These are phyloP conservation scores for Echinarachnius parma DNA, from an alignment of 53 echinoderm and acorn worm species.

Conservation along the genomic window DNA sequence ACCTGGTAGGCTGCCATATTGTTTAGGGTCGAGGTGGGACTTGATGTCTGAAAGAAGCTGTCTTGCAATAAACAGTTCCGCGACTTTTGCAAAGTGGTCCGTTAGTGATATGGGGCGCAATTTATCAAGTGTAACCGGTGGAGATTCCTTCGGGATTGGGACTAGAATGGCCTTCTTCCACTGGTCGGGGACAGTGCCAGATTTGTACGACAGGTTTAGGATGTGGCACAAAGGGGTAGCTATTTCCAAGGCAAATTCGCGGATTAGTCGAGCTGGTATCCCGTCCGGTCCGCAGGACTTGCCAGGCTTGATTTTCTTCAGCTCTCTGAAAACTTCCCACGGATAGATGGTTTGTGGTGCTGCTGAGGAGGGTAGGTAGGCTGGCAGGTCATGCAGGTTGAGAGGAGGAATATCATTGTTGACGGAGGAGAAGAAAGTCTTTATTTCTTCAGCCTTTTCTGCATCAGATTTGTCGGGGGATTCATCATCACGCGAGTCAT, in stretches of 20 bases:
- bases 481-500: neutral
- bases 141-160: constrained; percentile 29
- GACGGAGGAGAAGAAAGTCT: neutral
- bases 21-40: neutral
- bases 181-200: constrained; percentile 5
- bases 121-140: constrained; percentile 18
- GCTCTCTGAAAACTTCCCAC: constrained; percentile 2
- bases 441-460: constrained; percentile 1
- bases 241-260: constrained; percentile 19
- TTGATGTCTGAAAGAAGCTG: neutral
- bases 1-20: constrained; percentile 12
- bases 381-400: neutral
- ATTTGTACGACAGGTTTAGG: constrained; percentile 8
- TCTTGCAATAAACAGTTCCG: constrained; percentile 13
- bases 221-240: constrained; percentile 28
- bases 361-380: neutral
- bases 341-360: neutral
- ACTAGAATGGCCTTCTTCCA: constrained; percentile 37
- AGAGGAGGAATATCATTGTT: neutral
- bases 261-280: constrained; percentile 1
- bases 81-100: constrained; percentile 26
- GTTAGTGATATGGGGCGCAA: constrained; percentile 27
- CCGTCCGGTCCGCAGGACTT: constrained; percentile 2
- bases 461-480: neutral
- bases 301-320: neutral